These are phyloP conservation scores for Platynereis dumerilii DNA, from an alignment of 2,888 invertebrate genomes.

Conservation along the genomic window DNA sequence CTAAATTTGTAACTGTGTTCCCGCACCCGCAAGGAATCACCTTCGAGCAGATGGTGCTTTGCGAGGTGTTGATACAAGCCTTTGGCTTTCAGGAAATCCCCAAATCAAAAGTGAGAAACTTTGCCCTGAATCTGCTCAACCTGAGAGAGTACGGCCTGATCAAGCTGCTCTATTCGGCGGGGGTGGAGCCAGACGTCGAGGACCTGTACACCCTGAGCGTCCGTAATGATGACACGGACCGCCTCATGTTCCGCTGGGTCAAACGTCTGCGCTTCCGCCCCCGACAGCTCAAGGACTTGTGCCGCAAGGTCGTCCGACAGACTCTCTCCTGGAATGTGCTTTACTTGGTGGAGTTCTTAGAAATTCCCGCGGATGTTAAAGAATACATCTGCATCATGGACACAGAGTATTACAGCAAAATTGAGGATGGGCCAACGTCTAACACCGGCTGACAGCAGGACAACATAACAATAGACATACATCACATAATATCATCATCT, in stretches of 20 bases:
- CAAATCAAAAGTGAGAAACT: constrained; percentile 13
- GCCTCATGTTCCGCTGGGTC: constrained; percentile 30
- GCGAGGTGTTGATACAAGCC: constrained; percentile 35
- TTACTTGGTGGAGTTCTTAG: constrained; percentile 28
- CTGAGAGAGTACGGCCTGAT: constrained; percentile 32
- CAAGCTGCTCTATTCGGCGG: constrained; percentile 35
- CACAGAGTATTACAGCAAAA: constrained; percentile 37
- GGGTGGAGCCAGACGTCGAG: constrained; percentile 33
- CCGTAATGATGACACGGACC: constrained; percentile 23
- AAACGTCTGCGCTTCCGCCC: constrained; percentile 26
- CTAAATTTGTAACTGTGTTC: constrained; percentile 30
- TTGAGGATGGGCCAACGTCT: constrained; percentile 9
- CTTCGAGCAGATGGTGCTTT: constrained; percentile 37
- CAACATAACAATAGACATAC: no score
- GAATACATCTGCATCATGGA: constrained; percentile 39
- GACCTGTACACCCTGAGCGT: constrained; percentile 30
- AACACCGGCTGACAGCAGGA: no score
- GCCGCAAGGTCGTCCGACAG: constrained; percentile 27
- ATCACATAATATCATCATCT: no score
- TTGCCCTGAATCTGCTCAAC: constrained; percentile 25
- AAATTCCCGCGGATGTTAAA: constrained; percentile 29
- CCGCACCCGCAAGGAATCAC: constrained; percentile 27
- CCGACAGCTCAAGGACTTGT: constrained; percentile 33
- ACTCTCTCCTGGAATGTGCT: constrained; percentile 35
- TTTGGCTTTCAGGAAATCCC: constrained; percentile 32